Base-by-base conservation (phyloP, 2,797 vertebrate species). In the Columba guinea region DNA sequence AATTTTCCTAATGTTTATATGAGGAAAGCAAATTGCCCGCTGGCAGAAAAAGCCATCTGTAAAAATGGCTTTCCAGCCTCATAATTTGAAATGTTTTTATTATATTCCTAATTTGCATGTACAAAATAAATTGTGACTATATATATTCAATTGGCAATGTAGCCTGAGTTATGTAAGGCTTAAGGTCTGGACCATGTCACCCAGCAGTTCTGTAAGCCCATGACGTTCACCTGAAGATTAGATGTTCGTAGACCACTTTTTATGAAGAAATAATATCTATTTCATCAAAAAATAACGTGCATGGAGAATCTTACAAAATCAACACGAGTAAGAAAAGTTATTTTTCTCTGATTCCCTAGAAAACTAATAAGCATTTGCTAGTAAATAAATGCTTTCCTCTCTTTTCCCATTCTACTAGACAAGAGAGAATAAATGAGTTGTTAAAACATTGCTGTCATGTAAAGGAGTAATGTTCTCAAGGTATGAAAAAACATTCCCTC, bases 21-120 rank as follows among this genome's bases (percentile, higher is more conserved):
- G 93, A 88, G 81, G 70, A 95, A 85, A 95, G 93, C 86, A 96
- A 96, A 96, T 95, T 95, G 86, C 86, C 86, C 13, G 0, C 48
- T 96, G 94, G 96, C 95, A 96, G 84, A 88, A 95, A 89, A 80
- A 95, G 22, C 28, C 75, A 73, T 94, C 92, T 92, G 85, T 86
- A 95, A 95, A 96, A 95, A 76, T 64, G 88, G 65, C 14, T 9
- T 85, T 96, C 41, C 62, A 76, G 34, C 46, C 68, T 89, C 52
- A 55, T 95, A 94, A 81, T 78, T 85, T 67, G 59, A 84, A 93
- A 88, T 60, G 30, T 80, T 96, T 94, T 92, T 74, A 83, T 87
- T 96, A 53, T 80, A 84, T 87, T 63, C 52, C 74, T 96, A 92
- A 97, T 96, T 96, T 95, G 71, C 90, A 94, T 90, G 67, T 85